Conservation (phyloP, 1,140 invertebrate genomes). For the Bombyx mori region DNA sequence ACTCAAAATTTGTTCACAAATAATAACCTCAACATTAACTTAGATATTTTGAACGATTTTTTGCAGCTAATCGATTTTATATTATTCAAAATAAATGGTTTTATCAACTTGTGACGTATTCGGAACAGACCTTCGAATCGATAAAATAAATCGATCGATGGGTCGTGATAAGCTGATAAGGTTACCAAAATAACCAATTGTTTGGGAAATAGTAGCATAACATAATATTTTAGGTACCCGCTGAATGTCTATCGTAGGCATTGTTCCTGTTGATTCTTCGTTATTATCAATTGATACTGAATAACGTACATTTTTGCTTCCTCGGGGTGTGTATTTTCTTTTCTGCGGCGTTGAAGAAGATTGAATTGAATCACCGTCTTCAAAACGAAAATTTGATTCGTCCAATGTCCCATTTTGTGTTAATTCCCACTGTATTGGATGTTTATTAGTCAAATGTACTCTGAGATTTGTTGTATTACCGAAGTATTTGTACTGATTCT, state of each 20-base stretch:
- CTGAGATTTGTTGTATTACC: slow-evolving; percentile 62
- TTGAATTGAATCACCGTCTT: slow-evolving; percentile 40
- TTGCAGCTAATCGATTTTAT: too few relatives aligned
- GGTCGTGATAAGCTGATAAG: slow-evolving; percentile 14
- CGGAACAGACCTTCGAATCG: too few relatives aligned
- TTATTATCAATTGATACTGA: slow-evolving; percentile 52
- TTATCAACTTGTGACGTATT: too few relatives aligned
- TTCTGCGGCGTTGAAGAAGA: slow-evolving; percentile 26
- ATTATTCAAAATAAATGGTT: too few relatives aligned
- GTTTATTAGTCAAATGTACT: slow-evolving; percentile 52
- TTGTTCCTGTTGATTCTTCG: slow-evolving; percentile 28
- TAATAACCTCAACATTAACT: too few relatives aligned
- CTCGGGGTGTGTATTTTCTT: slow-evolving; percentile 36
- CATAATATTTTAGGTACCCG: slow-evolving; percentile 35
- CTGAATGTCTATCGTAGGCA: slow-evolving; percentile 58
- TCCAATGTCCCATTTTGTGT: slow-evolving; percentile 48
- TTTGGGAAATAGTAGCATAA: neutral
- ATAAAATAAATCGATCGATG: slow-evolving; percentile 4
- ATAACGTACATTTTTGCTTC: slow-evolving; percentile 58
- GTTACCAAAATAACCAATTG: slow-evolving; percentile 5
- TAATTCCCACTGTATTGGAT: slow-evolving; percentile 62
- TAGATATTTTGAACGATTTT: too few relatives aligned
- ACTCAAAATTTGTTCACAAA: too few relatives aligned
- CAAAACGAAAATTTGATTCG: slow-evolving; percentile 31
- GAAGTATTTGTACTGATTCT: slow-evolving; percentile 58